These are phyloP conservation scores for Pelecanoides urinatrix DNA, from an alignment of 2,113 vertebrate species.

Conservation along the genomic window DNA sequence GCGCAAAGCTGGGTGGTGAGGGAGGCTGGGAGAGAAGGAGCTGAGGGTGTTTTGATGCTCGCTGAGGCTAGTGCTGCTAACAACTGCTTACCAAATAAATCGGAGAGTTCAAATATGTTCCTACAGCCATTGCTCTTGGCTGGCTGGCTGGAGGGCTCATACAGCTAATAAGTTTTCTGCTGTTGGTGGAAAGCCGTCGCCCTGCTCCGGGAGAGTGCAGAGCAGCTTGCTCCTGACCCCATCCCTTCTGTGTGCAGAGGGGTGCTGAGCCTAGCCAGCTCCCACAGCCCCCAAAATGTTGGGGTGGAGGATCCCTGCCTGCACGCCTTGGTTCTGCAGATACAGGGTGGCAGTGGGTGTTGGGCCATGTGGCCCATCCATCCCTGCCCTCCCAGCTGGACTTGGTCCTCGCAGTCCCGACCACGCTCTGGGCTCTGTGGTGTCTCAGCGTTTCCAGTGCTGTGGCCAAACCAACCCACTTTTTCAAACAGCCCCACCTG, in stretches of 20 bases:
- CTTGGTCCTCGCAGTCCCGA: background rate
- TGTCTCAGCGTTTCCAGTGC: background rate
- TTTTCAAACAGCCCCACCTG: background rate
- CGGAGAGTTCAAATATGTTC: background rate
- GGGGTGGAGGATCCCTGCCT: background rate
- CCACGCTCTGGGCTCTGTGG: rapidly evolving
- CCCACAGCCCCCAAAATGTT: background rate
- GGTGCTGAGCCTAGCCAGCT: background rate
- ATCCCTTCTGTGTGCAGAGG: background rate
- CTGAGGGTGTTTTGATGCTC: background rate
- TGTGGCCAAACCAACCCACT: background rate
- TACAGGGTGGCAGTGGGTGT: background rate
- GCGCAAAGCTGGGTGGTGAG: rapidly evolving
- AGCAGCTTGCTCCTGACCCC: background rate
- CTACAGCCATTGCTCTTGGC: background rate
- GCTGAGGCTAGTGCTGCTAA: background rate
- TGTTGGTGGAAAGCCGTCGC: background rate
- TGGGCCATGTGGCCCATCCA: background rate
- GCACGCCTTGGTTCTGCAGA: background rate
- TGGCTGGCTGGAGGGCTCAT: background rate
- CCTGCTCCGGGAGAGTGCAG: background rate
- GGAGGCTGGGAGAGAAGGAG: background rate
- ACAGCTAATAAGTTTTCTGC: background rate
- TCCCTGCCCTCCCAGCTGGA: background rate
- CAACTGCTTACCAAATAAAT: background rate